A percentile compares a stretch with the other conserved stretches of the same genome.
Evolutionary conservation across 2,113 vertebrate species (phyloP).

Genomic region (Alces alces): DNA sequence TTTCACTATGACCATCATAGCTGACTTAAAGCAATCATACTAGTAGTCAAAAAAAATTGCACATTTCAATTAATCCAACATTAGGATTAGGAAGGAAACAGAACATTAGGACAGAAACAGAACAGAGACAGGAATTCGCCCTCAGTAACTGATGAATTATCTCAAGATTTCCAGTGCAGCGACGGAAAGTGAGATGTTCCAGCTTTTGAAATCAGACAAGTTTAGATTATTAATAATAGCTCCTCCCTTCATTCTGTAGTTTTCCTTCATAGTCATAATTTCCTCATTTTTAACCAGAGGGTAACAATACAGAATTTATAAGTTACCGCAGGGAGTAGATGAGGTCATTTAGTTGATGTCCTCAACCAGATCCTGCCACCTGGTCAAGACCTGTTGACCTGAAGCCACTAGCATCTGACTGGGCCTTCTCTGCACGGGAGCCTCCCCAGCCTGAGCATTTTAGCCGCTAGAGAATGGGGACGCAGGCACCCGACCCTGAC

Average conservation of each 20-base stretch:
- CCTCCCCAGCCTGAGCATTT: accelerated
- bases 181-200: neutral
- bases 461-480: accelerated
- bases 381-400: neutral
- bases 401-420: accelerated
- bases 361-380: neutral
- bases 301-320: neutral
- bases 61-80: neutral
- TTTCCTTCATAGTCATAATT: neutral
- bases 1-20: neutral
- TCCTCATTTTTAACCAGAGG: neutral
- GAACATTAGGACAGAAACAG: neutral
- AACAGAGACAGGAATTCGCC: neutral
- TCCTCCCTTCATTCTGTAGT: neutral
- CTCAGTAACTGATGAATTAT: neutral
- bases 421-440: neutral
- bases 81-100: neutral
- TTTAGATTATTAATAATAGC: neutral
- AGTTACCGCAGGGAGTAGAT: neutral
- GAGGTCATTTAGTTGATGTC: neutral
- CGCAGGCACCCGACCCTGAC: no score
- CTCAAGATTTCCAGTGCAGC: neutral
- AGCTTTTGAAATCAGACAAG: neutral
- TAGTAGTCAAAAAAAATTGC: neutral
- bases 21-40: neutral